These are phyloP conservation scores for Aphodius sticticus DNA, from an alignment of 2,888 invertebrate genomes.

Conservation along the genomic window DNA sequence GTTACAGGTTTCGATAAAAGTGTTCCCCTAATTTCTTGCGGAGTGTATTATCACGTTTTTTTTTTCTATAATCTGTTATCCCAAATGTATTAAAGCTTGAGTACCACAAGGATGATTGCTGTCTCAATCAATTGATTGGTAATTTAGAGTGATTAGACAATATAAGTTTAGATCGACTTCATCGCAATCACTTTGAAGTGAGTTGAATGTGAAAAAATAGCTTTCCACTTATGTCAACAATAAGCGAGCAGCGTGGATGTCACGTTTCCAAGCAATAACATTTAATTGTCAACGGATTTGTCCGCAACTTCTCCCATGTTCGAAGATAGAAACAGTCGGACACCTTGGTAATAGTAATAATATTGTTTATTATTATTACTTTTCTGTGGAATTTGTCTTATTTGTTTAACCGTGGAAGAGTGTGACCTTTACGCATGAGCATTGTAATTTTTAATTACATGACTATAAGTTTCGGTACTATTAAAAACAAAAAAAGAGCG, in stretches of 20 bases:
- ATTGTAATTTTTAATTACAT: constrained; percentile 4
- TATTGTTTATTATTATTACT: neutral
- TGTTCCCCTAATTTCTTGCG: too few relatives aligned
- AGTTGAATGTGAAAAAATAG: neutral
- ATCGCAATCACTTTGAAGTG: neutral
- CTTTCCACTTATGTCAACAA: neutral
- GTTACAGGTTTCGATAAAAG: too few relatives aligned
- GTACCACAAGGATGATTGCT: too few relatives aligned
- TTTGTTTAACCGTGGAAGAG: neutral
- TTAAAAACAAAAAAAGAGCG: neutral
- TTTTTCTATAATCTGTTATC: too few relatives aligned
- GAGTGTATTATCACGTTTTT: too few relatives aligned
- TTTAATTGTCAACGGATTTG: neutral
- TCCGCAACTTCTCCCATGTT: neutral
- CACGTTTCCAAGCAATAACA: neutral
- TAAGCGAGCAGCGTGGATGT: neutral
- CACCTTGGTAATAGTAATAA: neutral
- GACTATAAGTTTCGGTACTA: neutral
- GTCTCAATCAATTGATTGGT: neutral
- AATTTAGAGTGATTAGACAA: neutral
- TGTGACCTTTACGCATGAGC: neutral
- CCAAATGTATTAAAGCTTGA: too few relatives aligned
- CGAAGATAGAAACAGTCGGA: neutral
- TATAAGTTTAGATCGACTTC: too few relatives aligned
- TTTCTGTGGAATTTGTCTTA: neutral